Evolutionary conservation across 2,797 vertebrate genomes (phyloP).

Genomic region (Eurystomus glaucurus): DNA sequence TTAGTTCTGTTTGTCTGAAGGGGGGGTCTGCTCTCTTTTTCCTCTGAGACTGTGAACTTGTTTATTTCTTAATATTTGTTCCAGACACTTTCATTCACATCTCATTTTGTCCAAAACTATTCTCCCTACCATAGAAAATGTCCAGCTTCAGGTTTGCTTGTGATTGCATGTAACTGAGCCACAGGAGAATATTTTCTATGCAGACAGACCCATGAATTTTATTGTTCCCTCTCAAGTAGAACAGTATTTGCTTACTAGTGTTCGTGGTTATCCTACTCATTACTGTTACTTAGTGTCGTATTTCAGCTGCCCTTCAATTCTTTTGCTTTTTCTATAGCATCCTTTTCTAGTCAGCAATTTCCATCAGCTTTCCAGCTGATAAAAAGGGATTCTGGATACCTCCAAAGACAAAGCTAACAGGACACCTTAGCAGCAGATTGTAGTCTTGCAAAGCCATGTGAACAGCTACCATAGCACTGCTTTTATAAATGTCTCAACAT

Average conservation of each 20-base stretch:
- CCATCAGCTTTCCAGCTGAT: background rate
- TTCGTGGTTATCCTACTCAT: background rate
- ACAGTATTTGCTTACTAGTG: background rate
- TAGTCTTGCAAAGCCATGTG: background rate
- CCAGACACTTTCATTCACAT: constrained; percentile 21
- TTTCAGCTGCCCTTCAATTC: background rate
- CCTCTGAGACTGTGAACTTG: background rate
- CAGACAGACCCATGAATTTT: background rate
- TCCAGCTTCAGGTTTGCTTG: background rate
- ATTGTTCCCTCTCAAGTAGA: background rate
- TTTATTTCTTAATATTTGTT: constrained; percentile 41
- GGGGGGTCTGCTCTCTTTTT: constrained; percentile 32
- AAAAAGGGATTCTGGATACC: background rate
- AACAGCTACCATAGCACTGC: background rate
- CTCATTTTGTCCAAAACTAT: constrained; percentile 11
- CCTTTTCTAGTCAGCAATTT: constrained; percentile 15
- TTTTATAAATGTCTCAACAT: background rate
- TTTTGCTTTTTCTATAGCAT: background rate
- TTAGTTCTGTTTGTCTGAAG: constrained; percentile 29
- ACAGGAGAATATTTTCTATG: background rate
- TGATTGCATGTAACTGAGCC: background rate
- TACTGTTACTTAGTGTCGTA: background rate
- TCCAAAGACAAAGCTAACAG: background rate
- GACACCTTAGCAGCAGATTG: background rate
- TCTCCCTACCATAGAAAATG: background rate